Conservation (phyloP, 2,113 vertebrate species). For the Atrichornis clamosus region DNA sequence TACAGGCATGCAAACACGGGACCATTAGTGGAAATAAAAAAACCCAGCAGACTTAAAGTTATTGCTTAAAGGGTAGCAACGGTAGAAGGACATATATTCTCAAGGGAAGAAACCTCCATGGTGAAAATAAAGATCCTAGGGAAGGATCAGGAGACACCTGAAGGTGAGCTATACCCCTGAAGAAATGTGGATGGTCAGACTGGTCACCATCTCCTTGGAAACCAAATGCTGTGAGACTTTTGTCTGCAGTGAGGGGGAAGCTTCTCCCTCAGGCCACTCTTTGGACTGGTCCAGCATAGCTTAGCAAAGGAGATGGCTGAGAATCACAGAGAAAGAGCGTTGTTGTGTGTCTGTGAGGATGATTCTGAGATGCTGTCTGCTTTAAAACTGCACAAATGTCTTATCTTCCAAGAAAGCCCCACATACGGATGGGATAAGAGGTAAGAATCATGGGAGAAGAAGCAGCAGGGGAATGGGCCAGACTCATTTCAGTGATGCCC, state of each 20-base stretch:
- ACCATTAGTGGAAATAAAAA: background rate
- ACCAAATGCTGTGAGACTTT: fast-evolving
- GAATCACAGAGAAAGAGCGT: background rate
- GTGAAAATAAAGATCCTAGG: background rate
- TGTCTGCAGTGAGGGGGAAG: background rate
- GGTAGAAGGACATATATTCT: background rate
- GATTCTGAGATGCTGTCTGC: background rate
- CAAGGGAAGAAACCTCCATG: background rate
- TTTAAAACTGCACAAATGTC: background rate
- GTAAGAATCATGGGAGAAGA: fast-evolving
- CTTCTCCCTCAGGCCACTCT: fast-evolving
- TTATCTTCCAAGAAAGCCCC: background rate
- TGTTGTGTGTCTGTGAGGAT: background rate
- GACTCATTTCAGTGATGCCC: background rate
- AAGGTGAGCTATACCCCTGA: background rate
- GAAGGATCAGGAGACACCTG: background rate
- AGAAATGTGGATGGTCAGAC: fast-evolving
- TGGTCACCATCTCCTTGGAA: background rate
- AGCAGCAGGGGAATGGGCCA: background rate
- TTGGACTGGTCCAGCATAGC: background rate
- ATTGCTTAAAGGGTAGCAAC: background rate
- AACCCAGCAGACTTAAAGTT: background rate
- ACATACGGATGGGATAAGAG: fast-evolving
- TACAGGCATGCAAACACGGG: background rate
- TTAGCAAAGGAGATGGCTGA: background rate